Percentiles rank a stretch among this genome's conserved stretches.
phyloP scores from a whole-genome alignment of 2,888 invertebrate genomes.

The Dynastes maya region DNA sequence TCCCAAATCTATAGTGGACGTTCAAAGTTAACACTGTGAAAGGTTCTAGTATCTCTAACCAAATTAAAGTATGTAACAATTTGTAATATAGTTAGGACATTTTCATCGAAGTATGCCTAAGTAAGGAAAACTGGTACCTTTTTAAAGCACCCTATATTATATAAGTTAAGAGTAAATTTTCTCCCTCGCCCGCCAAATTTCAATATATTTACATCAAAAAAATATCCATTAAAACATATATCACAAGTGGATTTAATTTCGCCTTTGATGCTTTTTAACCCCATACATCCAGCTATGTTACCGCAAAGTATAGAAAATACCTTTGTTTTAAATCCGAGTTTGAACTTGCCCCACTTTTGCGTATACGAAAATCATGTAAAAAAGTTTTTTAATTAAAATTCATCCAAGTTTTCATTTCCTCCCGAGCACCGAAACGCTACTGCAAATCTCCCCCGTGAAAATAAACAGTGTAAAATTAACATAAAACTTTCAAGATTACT shows the following conservation, averaged over 20 bases:
- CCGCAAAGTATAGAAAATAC: neutral
- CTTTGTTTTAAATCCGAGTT: constrained; percentile 15
- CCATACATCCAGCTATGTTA: neutral
- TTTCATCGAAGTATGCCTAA: too few species aligned
- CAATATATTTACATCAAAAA: too few species aligned
- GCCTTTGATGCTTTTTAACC: neutral
- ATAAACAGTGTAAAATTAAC: constrained; percentile 42
- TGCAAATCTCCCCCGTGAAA: constrained; percentile 18
- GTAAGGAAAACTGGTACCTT: too few species aligned
- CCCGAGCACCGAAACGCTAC: neutral
- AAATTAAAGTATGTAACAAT: too few species aligned
- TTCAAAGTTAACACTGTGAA: too few species aligned
- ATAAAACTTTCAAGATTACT: constrained; percentile 44
- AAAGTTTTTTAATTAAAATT: constrained; percentile 44
- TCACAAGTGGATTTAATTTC: neutral
- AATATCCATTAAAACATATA: neutral
- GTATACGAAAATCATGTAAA: constrained; percentile 15
- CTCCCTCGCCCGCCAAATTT: too few species aligned
- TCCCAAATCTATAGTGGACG: too few species aligned
- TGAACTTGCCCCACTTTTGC: neutral
- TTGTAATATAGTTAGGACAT: too few species aligned
- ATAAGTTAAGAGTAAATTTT: too few species aligned
- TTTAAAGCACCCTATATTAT: too few species aligned
- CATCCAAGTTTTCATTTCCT: constrained; percentile 32
- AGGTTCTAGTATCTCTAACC: too few species aligned